Evolutionary conservation across 2,113 vertebrate species (phyloP), one percentile per base, ranked within the genome.

Genomic region (Sylvilagus bachmani): DNA sequence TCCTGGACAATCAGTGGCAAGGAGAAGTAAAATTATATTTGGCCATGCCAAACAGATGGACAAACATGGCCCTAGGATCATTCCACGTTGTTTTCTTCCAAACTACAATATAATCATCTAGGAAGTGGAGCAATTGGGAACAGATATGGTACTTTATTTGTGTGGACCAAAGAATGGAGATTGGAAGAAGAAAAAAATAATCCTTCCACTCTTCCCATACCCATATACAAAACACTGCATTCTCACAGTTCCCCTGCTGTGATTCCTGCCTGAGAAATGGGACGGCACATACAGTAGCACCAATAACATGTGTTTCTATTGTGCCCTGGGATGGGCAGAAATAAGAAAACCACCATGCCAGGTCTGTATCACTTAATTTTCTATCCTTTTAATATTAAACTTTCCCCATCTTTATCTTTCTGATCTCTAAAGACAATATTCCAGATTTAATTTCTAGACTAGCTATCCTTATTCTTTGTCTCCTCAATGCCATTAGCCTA

Each of bases 391-490:
- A 66, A 19, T 25, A 33, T 49, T 29, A 78, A 82, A 51, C 25
- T 25, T 87, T 94, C 62, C 38, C 31, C 33, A 90, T 77, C n/a
- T 12, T 90, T 87, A 44, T 31, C 11, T 69, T 96, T 31, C 21
- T 95, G 31, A 74, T 92, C 89, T 86, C 36, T 92, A 79, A 95
- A 85, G 25, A 70, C 4, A 91, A 84, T 4, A 89, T 66, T 84
- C 66, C 70, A 4, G 5, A 66, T 81, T 95, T 95, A 69, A 75
- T 90, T 80, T 92, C 49, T 84, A 93, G 33, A 58, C 13, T 53
- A 64, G 9, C 29, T 85, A 94, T 90, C 66, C n/a, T 90, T 87
- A 87, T 74, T 58, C 13, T 96, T 93, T 81, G 22, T 17, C 2
- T 95, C 58, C 9, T 67, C 33, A 62, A 62, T 66, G 44, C 17